Conservation (phyloP, 2,797 vertebrate genomes). For the Pseudochirops cupreus region DNA sequence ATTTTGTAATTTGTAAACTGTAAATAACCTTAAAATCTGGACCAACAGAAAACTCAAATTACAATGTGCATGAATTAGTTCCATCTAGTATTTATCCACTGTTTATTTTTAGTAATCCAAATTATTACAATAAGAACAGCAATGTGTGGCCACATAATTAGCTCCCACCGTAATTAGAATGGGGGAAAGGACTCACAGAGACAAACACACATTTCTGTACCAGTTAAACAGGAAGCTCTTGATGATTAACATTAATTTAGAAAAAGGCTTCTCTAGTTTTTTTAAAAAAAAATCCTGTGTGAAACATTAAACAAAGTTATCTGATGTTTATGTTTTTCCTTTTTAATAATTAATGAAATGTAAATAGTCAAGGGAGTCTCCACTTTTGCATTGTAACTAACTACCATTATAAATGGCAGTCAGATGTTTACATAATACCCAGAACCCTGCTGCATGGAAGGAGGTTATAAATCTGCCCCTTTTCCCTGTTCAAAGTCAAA, state of each 20-base stretch:
- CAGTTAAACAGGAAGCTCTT: slow-evolving; percentile 94
- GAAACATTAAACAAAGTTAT: slow-evolving; percentile 97
- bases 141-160: slow-evolving; percentile 88
- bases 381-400: slow-evolving; percentile 88
- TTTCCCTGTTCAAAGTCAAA: slow-evolving; percentile 91
- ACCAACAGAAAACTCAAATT: slow-evolving; percentile 78
- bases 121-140: slow-evolving; percentile 87
- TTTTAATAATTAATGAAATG: slow-evolving; percentile 97
- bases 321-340: slow-evolving; percentile 91
- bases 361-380: slow-evolving; percentile 94
- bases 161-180: slow-evolving; percentile 86
- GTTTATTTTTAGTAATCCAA: slow-evolving; percentile 84
- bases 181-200: slow-evolving; percentile 80
- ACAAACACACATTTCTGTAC: slow-evolving; percentile 86
- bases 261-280: slow-evolving; percentile 77
- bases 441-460: slow-evolving; percentile 89
- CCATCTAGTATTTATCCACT: slow-evolving; percentile 76
- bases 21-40: slow-evolving; percentile 78
- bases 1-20: slow-evolving; percentile 74
- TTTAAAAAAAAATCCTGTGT: slow-evolving; percentile 90
- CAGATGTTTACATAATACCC: slow-evolving; percentile 95
- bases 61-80: slow-evolving; percentile 70
- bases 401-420: slow-evolving; percentile 90
- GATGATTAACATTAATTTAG: slow-evolving; percentile 96
- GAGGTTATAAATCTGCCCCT: slow-evolving; percentile 91